These are phyloP conservation scores for Thereva unica DNA, from an alignment of 2,888 invertebrate species.

Conservation along the genomic window DNA sequence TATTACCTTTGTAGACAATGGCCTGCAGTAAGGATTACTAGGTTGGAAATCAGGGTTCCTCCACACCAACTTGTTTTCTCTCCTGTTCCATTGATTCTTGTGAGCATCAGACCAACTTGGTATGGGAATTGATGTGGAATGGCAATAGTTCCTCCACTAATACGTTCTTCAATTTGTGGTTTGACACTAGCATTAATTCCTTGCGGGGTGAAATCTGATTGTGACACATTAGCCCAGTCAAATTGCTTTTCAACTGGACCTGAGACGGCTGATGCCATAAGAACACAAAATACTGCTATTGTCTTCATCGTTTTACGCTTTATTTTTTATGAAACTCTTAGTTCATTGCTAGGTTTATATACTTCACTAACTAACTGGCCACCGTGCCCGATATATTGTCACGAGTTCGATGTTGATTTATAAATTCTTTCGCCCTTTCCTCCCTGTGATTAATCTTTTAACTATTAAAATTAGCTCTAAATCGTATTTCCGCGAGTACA, in stretches of 20 bases:
- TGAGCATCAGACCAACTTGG: conserved; percentile 18
- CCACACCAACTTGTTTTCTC: conserved; percentile 23
- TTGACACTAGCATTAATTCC: not conserved
- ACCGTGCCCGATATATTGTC: too few relatives aligned
- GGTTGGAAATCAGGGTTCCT: conserved; percentile 24
- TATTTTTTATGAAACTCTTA: not conserved
- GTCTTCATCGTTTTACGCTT: conserved; percentile 18
- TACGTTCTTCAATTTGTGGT: conserved; percentile 47
- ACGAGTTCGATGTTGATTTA: too few relatives aligned
- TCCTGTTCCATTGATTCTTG: not conserved
- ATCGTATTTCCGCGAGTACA: too few relatives aligned
- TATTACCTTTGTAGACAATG: conserved; percentile 39
- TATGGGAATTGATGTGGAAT: conserved; percentile 53
- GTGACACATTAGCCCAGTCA: conserved; percentile 1
- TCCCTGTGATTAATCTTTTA: too few relatives aligned
- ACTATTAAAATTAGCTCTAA: too few relatives aligned
- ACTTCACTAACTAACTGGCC: too few relatives aligned
- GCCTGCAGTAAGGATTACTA: conserved; percentile 22
- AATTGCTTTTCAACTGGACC: conserved; percentile 6
- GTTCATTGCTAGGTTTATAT: too few relatives aligned
- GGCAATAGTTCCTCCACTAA: conserved; percentile 54
- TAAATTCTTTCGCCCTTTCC: too few relatives aligned
- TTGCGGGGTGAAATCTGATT: conserved; percentile 39
- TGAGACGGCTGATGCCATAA: conserved; percentile 3
- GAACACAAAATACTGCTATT: conserved; percentile 2